phyloP scores from a whole-genome alignment of 2,797 vertebrate genomes.

The Pteropus rufus region DNA sequence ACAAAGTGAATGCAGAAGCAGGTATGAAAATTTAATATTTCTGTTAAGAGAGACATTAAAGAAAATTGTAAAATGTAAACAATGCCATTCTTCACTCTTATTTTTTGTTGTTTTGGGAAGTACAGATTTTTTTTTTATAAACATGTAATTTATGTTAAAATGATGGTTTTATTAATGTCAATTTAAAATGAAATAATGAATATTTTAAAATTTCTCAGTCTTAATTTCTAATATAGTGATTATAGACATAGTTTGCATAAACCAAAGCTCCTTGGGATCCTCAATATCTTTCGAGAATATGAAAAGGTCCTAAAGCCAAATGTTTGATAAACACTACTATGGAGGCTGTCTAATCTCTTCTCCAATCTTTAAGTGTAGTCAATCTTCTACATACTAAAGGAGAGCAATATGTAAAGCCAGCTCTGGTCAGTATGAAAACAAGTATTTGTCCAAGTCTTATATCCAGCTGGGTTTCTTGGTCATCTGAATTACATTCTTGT shows the following conservation, averaged over 20 bases:
- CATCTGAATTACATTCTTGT: background rate
- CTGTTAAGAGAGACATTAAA: background rate
- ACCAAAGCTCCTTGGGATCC: background rate
- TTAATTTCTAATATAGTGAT: background rate
- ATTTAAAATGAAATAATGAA: background rate
- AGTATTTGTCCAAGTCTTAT: background rate
- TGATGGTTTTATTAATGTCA: background rate
- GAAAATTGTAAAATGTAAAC: background rate
- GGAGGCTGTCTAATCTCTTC: background rate
- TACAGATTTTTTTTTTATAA: background rate
- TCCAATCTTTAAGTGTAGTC: background rate
- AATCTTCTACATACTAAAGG: background rate
- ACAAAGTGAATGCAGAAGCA: background rate
- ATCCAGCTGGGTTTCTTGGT: background rate
- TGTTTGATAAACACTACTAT: background rate
- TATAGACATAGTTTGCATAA: background rate
- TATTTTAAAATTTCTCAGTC: background rate
- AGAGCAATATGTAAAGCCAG: background rate
- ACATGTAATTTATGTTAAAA: background rate
- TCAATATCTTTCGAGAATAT: background rate
- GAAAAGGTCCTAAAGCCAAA: background rate
- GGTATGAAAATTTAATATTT: background rate
- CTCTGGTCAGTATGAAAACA: background rate
- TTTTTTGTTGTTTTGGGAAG: background rate
- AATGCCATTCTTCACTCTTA: background rate